Conservation (phyloP, 2,888 invertebrate genomes). For the Myathropa florea region DNA sequence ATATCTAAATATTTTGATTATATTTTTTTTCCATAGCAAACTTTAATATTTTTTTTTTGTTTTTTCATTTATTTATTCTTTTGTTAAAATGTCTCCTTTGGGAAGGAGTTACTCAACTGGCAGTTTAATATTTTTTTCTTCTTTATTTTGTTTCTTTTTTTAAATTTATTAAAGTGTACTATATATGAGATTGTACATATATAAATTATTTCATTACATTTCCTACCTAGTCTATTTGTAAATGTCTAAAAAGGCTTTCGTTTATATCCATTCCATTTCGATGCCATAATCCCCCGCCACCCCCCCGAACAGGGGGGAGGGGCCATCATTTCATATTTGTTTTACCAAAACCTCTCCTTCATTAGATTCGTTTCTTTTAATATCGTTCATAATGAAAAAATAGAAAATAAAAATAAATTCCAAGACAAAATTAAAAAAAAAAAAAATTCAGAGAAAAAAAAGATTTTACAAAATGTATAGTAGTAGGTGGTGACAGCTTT, state of each 20-base stretch:
- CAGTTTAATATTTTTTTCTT: slow-evolving; percentile 44
- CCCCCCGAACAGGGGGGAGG: too few relatives aligned
- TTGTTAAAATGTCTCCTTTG: not conserved
- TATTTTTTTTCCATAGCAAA: slow-evolving; percentile 31
- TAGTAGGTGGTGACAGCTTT: slow-evolving; percentile 71
- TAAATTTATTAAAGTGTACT: slow-evolving; percentile 41
- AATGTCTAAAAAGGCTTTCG: slow-evolving; percentile 69
- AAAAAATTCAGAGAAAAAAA: not conserved
- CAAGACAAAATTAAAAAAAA: slow-evolving; percentile 11
- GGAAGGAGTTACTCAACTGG: slow-evolving; percentile 64
- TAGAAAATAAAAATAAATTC: slow-evolving; percentile 10
- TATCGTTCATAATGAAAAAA: slow-evolving; percentile 14
- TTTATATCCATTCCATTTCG: slow-evolving; percentile 54
- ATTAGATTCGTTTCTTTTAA: slow-evolving; percentile 39
- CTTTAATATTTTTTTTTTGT: slow-evolving; percentile 16
- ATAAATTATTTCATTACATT: slow-evolving; percentile 67
- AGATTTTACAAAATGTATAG: slow-evolving; percentile 64
- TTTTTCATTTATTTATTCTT: too few relatives aligned
- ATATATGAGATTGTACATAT: slow-evolving; percentile 43
- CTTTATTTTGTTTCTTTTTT: not conserved
- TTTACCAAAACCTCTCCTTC: slow-evolving; percentile 31
- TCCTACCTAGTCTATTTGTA: slow-evolving; percentile 70
- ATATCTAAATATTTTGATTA: slow-evolving; percentile 61
- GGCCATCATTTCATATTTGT: not conserved
- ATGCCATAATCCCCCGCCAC: not conserved